Evolutionary conservation across 2,888 invertebrate genomes (phyloP).

Genomic region (Platerodrilus igneus): DNA sequence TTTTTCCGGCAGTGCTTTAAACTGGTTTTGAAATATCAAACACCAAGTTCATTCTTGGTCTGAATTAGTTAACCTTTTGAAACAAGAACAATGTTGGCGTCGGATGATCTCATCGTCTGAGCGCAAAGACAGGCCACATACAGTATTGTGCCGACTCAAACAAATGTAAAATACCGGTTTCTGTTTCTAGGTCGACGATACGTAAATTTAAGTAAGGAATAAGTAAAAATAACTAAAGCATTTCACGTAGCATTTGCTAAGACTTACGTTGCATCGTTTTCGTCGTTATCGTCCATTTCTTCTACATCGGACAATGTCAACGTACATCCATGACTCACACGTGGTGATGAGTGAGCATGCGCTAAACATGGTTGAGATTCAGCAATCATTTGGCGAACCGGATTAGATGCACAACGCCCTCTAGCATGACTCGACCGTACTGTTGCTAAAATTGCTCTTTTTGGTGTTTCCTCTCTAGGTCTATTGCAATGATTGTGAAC

Average conservation of each 20-base stretch:
- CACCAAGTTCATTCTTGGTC: too few relatives aligned
- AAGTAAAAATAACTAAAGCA: too few relatives aligned
- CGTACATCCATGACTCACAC: slow-evolving; percentile 36
- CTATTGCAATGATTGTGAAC: slow-evolving; percentile 29
- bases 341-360: slow-evolving; percentile 38
- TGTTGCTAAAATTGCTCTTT: slow-evolving; percentile 44
- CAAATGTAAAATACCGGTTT: too few relatives aligned
- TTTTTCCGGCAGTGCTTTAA: too few relatives aligned
- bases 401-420: slow-evolving; percentile 42
- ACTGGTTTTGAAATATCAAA: too few relatives aligned
- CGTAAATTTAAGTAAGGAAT: not conserved
- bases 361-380: slow-evolving; percentile 49
- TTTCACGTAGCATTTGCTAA: too few relatives aligned
- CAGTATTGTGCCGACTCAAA: too few relatives aligned
- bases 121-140: too few relatives aligned
- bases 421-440: slow-evolving; percentile 43
- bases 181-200: too few relatives aligned
- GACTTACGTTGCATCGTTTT: slow-evolving; percentile 50
- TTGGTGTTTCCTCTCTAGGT: slow-evolving; percentile 37
- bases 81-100: too few relatives aligned
- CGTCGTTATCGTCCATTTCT: slow-evolving; percentile 58
- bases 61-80: too few relatives aligned
- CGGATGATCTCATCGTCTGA: too few relatives aligned
- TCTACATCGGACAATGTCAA: slow-evolving; percentile 49
- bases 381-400: slow-evolving; percentile 47